Base-by-base conservation (phyloP, 1,140 invertebrate genomes). In the Chrysomallon squamiferum region DNA sequence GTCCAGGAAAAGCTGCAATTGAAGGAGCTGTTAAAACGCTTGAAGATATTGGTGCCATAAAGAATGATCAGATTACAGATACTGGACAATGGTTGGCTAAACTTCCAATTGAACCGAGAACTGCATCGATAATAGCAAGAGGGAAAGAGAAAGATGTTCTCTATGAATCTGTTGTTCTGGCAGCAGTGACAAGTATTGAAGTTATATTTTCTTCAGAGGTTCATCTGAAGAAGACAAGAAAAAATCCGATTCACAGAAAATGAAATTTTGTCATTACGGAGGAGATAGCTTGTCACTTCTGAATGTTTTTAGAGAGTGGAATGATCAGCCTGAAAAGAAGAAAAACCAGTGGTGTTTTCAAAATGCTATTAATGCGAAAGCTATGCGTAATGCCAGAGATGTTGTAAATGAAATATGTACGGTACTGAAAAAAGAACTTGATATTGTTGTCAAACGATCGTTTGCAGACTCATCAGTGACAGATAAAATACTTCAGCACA, bases 221-320 rank as follows among this genome's bases (percentile, higher is more conserved):
- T 68, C 75, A 5, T 69, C 70, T 45, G 56, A 90, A 76, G 83
- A 88, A 58, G 90, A 92, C 77, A 88, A 92, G 81, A 90, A 90
- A 3, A 77, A 88, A 22, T 86, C 88, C 67, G 89, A 90, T 30
- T 62, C 69, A 63, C 62, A 66, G 32, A 97, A 96, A 83, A 95
- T 96, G 83, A 82, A 88, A n/a, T 83, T 80, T 66, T 75, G 76
- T 62, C 92, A 94, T 0, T 86, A 89, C 22, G 89, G 93, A 74
- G 96, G 97, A 9, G 97, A 99, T 87, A 93, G 96, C 78, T 88
- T 98, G 4, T 97, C 93, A 15, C 86, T 96, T 35, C 84, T 99
- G 1, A 96, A 96, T 84, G 91, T 98, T n/a, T 97, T 91, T 79
- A 90, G 91, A 75, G 68, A 69, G 49, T 83, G 78, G 76, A 41